A percentile compares a stretch with the other conserved stretches of the same genome.
Conservation (phyloP, 2,888 invertebrate species). For the Odontocerum albicorne region DNA sequence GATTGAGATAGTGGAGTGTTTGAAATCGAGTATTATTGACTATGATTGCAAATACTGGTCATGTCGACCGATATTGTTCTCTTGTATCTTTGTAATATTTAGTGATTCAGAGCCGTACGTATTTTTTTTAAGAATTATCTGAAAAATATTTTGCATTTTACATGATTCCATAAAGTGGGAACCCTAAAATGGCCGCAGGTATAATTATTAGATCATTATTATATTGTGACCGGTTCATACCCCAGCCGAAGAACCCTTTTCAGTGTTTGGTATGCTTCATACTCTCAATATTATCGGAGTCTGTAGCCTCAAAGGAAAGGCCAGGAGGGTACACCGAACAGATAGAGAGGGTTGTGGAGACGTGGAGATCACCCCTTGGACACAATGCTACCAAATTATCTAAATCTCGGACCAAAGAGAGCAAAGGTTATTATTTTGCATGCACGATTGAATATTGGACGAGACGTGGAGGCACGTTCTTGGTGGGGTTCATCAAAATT, state of each 20-base stretch:
- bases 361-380: constrained; percentile 12
- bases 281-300: not conserved
- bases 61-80: no score
- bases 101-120: no score
- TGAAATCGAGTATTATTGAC: no score
- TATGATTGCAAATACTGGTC: no score
- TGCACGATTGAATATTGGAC: constrained; percentile 35
- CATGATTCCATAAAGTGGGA: constrained; percentile 10
- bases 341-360: not conserved
- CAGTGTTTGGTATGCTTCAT: constrained; percentile 14
- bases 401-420: constrained; percentile 20
- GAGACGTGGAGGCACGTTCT: constrained; percentile 6
- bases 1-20: no score
- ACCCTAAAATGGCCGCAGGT: constrained; percentile 24
- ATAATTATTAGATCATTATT: constrained; percentile 33
- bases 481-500: no score
- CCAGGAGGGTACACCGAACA: constrained; percentile 13
- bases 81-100: no score
- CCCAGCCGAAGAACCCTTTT: constrained; percentile 30
- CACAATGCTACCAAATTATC: constrained; percentile 6
- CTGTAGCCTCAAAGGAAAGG: constrained; percentile 29
- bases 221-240: constrained; percentile 31
- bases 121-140: no score
- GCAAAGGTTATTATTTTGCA: constrained; percentile 30
- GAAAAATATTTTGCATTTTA: not conserved